Evolutionary conservation across 2,888 invertebrate genomes (phyloP).

Genomic region (Clivina fossor): DNA sequence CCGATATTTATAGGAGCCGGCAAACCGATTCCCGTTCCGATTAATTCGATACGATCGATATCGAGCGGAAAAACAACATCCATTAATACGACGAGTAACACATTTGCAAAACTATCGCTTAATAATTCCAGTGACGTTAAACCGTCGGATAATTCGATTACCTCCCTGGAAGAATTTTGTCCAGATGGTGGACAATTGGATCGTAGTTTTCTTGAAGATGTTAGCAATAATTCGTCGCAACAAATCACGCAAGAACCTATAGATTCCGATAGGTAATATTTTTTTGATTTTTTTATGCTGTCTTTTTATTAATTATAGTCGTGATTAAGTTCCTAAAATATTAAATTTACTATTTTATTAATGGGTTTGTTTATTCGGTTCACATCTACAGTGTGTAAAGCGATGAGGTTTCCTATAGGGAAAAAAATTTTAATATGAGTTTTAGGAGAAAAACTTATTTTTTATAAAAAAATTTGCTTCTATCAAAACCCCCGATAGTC

Average conservation of each 20-base stretch:
- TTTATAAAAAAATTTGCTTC: too few relatives aligned
- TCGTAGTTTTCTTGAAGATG: conserved; percentile 74
- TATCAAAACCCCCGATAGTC: too few relatives aligned
- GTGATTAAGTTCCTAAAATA: too few relatives aligned
- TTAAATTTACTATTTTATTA: too few relatives aligned
- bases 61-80: conserved; percentile 37
- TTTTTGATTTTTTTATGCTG: conserved; percentile 7
- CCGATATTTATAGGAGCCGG: conserved; percentile 53
- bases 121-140: conserved; percentile 25
- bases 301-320: conserved; percentile 17
- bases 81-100: conserved; percentile 5
- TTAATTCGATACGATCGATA: conserved; percentile 37
- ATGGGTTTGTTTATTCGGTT: too few relatives aligned
- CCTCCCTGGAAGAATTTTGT: conserved; percentile 70
- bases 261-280: conserved; percentile 59
- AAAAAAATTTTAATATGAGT: too few relatives aligned
- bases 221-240: conserved; percentile 52
- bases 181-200: conserved; percentile 75
- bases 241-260: conserved; percentile 51
- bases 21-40: conserved; percentile 50
- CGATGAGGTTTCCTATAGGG: too few relatives aligned
- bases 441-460: too few relatives aligned
- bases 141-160: conserved; percentile 41
- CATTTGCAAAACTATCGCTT: conserved; percentile 22
- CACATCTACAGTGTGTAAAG: too few relatives aligned